Evolutionary conservation across 92 coral and sea anemone genomes (phyloP).

Genomic region (Siderastrea siderea): DNA sequence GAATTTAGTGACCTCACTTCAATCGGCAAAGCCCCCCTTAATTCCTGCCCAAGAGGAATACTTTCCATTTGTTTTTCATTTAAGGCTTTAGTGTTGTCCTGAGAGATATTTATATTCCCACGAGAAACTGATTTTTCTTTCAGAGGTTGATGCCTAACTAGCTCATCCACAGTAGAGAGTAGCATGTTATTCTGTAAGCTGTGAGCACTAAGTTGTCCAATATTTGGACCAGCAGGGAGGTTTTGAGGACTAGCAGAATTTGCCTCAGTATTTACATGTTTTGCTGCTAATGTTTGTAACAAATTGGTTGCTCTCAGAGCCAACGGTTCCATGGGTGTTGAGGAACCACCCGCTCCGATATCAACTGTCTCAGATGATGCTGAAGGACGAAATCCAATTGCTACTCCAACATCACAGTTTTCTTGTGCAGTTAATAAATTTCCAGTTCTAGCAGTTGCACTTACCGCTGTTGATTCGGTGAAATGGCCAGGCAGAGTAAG

Average conservation of each 20-base stretch:
- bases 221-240: background rate
- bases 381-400: background rate
- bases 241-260: background rate
- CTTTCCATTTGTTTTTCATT: background rate
- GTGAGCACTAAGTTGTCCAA: background rate
- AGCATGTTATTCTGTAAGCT: background rate
- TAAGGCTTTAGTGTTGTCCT: background rate
- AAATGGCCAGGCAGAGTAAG: background rate
- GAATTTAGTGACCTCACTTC: background rate
- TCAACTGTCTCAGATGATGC: background rate
- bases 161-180: background rate
- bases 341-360: background rate
- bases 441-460: background rate
- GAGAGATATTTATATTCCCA: background rate
- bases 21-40: background rate
- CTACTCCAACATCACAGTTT: background rate
- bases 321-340: background rate
- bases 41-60: background rate
- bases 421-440: background rate
- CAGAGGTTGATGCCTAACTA: background rate
- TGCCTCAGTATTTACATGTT: background rate
- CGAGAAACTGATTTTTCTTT: constrained; percentile 6
- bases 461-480: background rate
- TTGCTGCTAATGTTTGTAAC: constrained; percentile 26
- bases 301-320: constrained; percentile 12